Conservation (phyloP, 1,140 invertebrate species). For the Thalassaphorura encarpata region DNA sequence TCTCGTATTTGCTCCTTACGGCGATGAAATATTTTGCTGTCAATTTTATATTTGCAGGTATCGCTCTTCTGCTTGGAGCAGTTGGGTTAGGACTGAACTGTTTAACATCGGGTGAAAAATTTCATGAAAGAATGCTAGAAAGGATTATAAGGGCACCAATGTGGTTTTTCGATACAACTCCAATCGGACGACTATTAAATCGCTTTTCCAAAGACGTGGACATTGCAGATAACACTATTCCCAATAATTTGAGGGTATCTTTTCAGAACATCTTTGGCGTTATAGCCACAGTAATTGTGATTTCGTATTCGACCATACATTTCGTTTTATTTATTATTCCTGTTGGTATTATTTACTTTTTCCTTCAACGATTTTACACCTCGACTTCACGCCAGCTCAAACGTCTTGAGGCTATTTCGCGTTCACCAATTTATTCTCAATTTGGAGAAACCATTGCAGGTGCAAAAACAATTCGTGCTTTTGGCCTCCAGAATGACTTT, state of each 20-base stretch:
- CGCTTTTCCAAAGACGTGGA: slow-evolving; percentile 63
- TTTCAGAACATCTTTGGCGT: slow-evolving; percentile 33
- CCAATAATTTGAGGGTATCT: slow-evolving; percentile 38
- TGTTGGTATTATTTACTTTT: slow-evolving; percentile 74
- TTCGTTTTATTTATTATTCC: slow-evolving; percentile 74
- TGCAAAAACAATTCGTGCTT: slow-evolving; percentile 64
- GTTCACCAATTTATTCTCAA: slow-evolving; percentile 95
- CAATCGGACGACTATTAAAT: slow-evolving; percentile 71
- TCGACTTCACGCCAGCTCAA: slow-evolving; percentile 83
- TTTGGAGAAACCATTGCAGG: slow-evolving; percentile 74
- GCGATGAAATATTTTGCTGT: neutral
- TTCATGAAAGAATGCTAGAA: slow-evolving; percentile 55
- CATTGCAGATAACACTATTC: slow-evolving; percentile 12
- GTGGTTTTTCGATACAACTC: slow-evolving; percentile 66
- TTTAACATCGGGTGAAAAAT: slow-evolving; percentile 51
- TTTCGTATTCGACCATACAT: slow-evolving; percentile 75
- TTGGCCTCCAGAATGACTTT: slow-evolving; percentile 62
- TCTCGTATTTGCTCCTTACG: neutral
- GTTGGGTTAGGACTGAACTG: slow-evolving; percentile 41
- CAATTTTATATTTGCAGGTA: slow-evolving; percentile 7
- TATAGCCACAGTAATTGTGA: slow-evolving; percentile 74
- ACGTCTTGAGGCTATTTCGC: slow-evolving; percentile 83
- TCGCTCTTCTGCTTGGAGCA: slow-evolving; percentile 18
- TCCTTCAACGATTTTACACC: slow-evolving; percentile 83
- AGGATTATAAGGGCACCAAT: slow-evolving; percentile 55